A percentile compares a stretch with the other conserved stretches of the same genome.
These are phyloP conservation scores for Danio jaintianensis DNA, from an alignment of 2,797 vertebrate genomes.

Conservation along the genomic window DNA sequence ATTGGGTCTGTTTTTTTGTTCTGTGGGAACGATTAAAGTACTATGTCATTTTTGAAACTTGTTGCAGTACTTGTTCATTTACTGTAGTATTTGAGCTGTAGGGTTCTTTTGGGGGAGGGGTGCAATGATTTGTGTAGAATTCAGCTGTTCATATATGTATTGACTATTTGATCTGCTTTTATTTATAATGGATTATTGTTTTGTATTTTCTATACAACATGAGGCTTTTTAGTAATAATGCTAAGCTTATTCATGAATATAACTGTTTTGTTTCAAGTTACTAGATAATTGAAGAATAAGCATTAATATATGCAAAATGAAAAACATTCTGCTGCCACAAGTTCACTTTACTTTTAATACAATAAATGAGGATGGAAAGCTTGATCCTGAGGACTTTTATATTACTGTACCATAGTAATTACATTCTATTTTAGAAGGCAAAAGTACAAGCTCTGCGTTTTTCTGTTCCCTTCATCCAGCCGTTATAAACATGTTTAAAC, in stretches of 20 bases:
- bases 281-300: neutral
- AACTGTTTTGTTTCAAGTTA: neutral
- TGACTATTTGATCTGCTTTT: neutral
- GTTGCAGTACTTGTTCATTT: no score
- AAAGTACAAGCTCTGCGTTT: conserved; percentile 73
- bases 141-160: neutral
- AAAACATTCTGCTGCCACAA: neutral
- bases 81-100: no score
- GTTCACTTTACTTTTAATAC: neutral
- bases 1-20: no score
- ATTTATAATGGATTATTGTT: neutral
- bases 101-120: no score
- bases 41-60: no score
- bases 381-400: conserved; percentile 42
- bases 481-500: conserved; percentile 77
- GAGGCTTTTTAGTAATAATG: neutral
- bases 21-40: no score
- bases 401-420: conserved; percentile 62
- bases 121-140: neutral
- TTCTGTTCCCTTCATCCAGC: conserved; percentile 62
- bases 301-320: neutral
- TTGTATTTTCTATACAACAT: neutral
- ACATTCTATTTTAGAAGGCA: conserved; percentile 64
- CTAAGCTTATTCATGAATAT: neutral
- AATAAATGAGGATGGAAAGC: neutral